Percentiles rank a stretch among this genome's conserved stretches.
These are phyloP conservation scores for Clivina fossor DNA, from an alignment of 2,888 invertebrate genomes.

Conservation along the genomic window DNA sequence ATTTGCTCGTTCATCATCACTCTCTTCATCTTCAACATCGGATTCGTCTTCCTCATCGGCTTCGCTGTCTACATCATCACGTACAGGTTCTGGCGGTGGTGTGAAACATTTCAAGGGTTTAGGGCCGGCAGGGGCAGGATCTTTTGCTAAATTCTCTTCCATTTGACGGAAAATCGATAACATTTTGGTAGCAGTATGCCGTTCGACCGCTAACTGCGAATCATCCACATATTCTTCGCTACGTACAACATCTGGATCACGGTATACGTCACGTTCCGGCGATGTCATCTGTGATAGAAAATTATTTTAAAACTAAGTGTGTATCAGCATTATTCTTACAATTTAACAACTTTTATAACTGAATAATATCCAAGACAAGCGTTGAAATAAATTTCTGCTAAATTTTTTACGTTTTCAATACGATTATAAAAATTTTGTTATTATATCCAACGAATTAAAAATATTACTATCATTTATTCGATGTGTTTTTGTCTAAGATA, in stretches of 20 bases:
- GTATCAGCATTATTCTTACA: no score
- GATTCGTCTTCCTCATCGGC: slow-evolving; percentile 52
- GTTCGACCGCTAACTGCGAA: slow-evolving; percentile 56
- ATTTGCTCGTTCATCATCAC: slow-evolving; percentile 52
- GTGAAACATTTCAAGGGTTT: slow-evolving; percentile 88
- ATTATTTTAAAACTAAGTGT: no score
- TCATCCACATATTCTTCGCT: slow-evolving; percentile 61
- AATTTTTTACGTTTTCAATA: no score
- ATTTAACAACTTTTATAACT: no score
- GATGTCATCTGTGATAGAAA: slow-evolving; percentile 58
- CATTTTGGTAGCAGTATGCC: slow-evolving; percentile 83
- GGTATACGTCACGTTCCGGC: slow-evolving; percentile 72
- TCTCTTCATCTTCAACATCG: slow-evolving; percentile 55
- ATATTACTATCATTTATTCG: no score
- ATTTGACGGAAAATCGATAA: slow-evolving; percentile 85
- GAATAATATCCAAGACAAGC: no score
- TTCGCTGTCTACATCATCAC: slow-evolving; percentile 51
- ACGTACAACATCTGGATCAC: slow-evolving; percentile 72
- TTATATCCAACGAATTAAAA: no score
- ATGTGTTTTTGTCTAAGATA: no score
- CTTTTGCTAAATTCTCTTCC: slow-evolving; percentile 68
- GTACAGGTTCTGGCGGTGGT: slow-evolving; percentile 73
- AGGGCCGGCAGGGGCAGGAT: slow-evolving; percentile 58
- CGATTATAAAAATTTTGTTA: no score
- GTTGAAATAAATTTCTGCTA: no score